A percentile compares a stretch with the other conserved stretches of the same genome.
phyloP scores from a whole-genome alignment of 2,888 invertebrate genomes.

The Mythimna ferrago region DNA sequence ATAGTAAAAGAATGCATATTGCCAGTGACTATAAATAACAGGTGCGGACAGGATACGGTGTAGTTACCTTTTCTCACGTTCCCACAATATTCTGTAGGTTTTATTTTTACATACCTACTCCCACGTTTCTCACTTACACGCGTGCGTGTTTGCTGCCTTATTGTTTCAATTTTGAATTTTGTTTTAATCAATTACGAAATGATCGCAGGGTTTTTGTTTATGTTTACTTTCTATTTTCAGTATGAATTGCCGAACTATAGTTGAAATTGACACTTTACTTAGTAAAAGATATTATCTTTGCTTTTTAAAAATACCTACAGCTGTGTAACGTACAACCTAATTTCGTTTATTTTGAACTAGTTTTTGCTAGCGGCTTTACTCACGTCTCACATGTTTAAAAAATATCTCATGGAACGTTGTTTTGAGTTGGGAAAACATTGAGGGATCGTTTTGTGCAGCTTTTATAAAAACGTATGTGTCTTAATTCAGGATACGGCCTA shows the following conservation, averaged over 20 bases:
- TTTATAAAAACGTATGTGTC: neutral
- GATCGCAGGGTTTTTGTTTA: conserved; percentile 1
- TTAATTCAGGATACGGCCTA: no score
- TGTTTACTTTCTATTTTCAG: neutral
- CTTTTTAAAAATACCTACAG: neutral
- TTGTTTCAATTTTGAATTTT: conserved; percentile 39
- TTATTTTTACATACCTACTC: conserved; percentile 33
- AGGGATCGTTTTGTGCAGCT: neutral
- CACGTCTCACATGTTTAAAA: neutral
- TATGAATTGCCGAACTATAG: neutral
- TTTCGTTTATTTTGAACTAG: neutral
- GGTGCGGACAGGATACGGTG: conserved; percentile 62
- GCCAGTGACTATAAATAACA: conserved; percentile 67
- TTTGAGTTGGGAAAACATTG: no score
- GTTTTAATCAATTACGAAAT: conserved; percentile 9
- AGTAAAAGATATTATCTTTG: neutral
- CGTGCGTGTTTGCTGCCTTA: conserved; percentile 24
- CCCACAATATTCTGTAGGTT: conserved; percentile 56
- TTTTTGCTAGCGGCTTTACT: neutral
- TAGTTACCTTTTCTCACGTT: conserved; percentile 59
- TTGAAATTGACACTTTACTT: neutral
- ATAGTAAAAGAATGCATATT: conserved; percentile 63
- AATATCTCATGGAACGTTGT: neutral
- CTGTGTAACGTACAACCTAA: neutral
- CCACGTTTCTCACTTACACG: conserved; percentile 23